Conservation (phyloP, 2,797 vertebrate genomes). For the Lophotriccus pileatus region DNA sequence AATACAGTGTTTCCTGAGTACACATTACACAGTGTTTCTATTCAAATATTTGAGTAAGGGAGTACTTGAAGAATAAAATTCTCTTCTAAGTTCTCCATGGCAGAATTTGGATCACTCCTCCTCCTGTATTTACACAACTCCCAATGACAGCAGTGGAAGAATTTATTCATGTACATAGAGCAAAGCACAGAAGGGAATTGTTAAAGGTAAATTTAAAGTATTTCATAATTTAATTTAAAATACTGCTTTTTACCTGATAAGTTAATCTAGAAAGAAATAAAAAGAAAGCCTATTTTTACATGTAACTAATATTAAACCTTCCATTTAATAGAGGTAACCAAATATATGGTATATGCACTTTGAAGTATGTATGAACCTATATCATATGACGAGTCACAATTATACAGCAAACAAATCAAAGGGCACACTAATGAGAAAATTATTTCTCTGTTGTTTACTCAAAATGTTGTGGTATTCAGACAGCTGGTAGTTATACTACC, state of each 20-base stretch:
- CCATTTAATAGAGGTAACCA: background rate
- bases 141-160: background rate
- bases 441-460: background rate
- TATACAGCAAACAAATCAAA: constrained; percentile 1
- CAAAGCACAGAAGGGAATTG: background rate
- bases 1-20: constrained; percentile 18
- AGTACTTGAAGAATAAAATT: background rate
- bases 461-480: background rate
- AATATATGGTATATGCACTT: background rate
- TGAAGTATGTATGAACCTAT: background rate
- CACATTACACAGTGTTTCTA: background rate
- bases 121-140: background rate
- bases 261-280: background rate
- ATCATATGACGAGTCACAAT: background rate
- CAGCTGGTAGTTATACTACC: background rate
- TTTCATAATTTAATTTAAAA: background rate
- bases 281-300: background rate
- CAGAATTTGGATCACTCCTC: background rate
- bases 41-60: background rate
- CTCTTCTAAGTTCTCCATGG: background rate
- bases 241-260: background rate
- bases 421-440: background rate
- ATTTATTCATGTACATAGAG: background rate
- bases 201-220: background rate
- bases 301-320: background rate